phyloP scores from a whole-genome alignment of 1,140 invertebrate species.

The Macrosteles quadrilineatus region DNA sequence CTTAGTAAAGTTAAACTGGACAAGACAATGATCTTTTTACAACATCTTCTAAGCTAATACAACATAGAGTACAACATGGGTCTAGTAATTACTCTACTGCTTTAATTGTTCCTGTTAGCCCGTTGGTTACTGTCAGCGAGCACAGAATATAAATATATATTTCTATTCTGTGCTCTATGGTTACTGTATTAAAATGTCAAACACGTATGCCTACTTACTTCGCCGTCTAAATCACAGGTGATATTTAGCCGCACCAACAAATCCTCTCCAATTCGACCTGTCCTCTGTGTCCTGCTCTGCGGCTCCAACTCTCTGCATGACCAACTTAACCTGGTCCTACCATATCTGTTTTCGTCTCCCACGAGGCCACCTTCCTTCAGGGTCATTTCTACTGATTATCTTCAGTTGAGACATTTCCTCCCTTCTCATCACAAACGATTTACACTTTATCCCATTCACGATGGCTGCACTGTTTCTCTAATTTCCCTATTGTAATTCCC shows the following conservation, averaged over 20 bases:
- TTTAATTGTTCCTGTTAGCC: too few relatives aligned
- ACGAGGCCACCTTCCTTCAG: conserved; percentile 1
- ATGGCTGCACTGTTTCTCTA: neutral
- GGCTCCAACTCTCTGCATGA: conserved; percentile 1
- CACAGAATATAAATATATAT: too few relatives aligned
- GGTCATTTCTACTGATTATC: neutral
- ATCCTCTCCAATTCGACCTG: neutral
- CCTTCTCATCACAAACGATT: too few relatives aligned
- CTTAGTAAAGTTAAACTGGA: too few relatives aligned
- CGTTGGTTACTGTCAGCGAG: too few relatives aligned
- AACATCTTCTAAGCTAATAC: too few relatives aligned
- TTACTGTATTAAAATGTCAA: too few relatives aligned
- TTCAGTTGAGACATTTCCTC: neutral
- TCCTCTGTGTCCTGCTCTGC: neutral
- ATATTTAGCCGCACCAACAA: conserved; percentile 6
- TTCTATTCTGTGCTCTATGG: too few relatives aligned
- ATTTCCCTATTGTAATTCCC: conserved; percentile 5
- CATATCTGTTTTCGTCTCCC: conserved; percentile 1
- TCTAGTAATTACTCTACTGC: too few relatives aligned
- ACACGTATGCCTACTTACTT: too few relatives aligned
- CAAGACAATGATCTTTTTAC: too few relatives aligned
- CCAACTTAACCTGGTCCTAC: neutral
- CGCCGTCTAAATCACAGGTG: neutral
- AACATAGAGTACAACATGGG: too few relatives aligned
- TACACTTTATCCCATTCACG: neutral